phyloP scores from a whole-genome alignment of 2,113 vertebrate species.

The Stictonetta naevosa region DNA sequence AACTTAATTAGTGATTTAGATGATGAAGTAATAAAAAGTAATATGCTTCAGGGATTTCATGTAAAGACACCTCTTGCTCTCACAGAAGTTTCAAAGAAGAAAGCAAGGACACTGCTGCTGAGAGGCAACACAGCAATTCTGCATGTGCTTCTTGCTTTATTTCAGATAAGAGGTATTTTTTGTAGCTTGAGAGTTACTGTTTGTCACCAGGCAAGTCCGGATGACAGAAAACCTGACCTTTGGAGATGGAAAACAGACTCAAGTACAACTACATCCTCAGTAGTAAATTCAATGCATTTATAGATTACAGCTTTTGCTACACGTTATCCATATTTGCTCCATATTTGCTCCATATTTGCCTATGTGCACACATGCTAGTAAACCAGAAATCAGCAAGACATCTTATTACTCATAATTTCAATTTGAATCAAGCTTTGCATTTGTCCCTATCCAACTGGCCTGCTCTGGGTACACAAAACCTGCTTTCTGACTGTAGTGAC shows the following conservation, averaged over 20 bases:
- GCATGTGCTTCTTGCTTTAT: neutral
- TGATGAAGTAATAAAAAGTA: constrained; percentile 36
- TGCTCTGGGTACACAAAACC: neutral
- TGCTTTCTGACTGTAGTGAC: neutral
- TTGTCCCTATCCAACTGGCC: neutral
- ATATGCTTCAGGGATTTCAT: neutral
- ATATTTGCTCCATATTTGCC: neutral
- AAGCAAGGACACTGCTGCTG: neutral
- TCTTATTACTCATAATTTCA: neutral
- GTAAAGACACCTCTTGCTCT: neutral
- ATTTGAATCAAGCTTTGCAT: neutral
- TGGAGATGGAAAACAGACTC: neutral
- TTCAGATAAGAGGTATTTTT: neutral
- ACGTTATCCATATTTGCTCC: neutral
- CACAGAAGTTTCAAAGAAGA: neutral
- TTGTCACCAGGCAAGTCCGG: neutral
- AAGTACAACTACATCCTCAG: neutral
- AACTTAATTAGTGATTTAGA: constrained; percentile 33
- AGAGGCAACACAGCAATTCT: neutral
- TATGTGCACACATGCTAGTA: neutral
- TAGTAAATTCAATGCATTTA: neutral
- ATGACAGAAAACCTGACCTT: neutral
- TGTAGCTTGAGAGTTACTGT: neutral
- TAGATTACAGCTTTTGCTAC: neutral
- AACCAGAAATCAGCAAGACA: neutral